Conservation (phyloP, 2,888 invertebrate genomes). For the Polyommatus icarus region DNA sequence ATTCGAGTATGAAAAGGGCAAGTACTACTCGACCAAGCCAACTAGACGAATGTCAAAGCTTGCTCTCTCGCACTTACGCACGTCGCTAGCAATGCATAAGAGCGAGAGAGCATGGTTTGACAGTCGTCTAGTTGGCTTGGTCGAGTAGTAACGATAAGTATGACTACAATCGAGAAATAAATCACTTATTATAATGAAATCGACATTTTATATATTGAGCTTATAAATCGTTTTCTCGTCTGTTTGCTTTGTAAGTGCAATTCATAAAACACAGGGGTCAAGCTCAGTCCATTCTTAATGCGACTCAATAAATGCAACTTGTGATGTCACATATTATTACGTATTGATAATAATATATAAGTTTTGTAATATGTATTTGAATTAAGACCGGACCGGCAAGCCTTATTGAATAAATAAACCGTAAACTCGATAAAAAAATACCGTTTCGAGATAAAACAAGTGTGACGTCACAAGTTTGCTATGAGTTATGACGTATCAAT, state of each 20-base stretch:
- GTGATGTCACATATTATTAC: not conserved
- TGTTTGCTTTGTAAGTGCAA: not conserved
- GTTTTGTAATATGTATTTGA: not conserved
- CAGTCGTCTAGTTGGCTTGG: no score
- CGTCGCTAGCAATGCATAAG: no score
- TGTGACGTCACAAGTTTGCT: constrained; percentile 21
- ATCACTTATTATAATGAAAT: no score
- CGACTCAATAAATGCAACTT: not conserved
- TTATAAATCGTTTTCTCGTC: not conserved
- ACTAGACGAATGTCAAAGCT: no score
- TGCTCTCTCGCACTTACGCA: no score
- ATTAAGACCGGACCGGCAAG: not conserved
- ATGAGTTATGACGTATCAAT: not conserved
- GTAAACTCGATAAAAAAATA: no score
- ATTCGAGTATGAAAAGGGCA: no score
- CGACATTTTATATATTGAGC: not conserved
- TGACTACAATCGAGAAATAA: no score
- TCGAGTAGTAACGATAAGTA: no score
- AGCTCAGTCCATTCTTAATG: not conserved
- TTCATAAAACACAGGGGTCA: not conserved
- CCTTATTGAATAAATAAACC: not conserved
- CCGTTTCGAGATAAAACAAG: not conserved
- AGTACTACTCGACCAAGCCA: no score
- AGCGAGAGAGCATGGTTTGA: no score
- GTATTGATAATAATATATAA: not conserved